phyloP scores from a whole-genome alignment of 1,140 invertebrate species.

The Ceratina australensis region DNA sequence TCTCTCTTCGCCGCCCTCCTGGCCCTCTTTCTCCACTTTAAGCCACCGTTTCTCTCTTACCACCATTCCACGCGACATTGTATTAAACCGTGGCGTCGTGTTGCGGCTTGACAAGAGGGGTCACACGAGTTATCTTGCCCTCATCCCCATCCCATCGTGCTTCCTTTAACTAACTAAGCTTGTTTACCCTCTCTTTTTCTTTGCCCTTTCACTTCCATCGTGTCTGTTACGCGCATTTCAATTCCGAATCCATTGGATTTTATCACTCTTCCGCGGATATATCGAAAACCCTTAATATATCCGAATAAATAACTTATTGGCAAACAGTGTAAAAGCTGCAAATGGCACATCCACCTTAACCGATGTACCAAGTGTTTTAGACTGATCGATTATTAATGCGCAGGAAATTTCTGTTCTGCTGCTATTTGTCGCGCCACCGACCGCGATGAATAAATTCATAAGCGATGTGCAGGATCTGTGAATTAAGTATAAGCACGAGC shows the following conservation, averaged over 20 bases:
- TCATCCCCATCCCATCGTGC: slow-evolving; percentile 5
- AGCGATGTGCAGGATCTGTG: too few species aligned
- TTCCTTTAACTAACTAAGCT: neutral
- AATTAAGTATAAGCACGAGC: too few species aligned
- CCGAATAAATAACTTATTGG: too few species aligned
- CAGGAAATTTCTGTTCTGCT: slow-evolving; percentile 21
- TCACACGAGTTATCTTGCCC: slow-evolving; percentile 46
- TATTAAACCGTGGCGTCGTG: slow-evolving; percentile 63
- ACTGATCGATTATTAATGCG: slow-evolving; percentile 35
- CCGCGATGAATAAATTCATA: slow-evolving; percentile 18
- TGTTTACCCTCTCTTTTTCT: neutral
- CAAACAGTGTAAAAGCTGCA: too few species aligned
- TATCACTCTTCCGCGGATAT: too few species aligned
- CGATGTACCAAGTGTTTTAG: slow-evolving; percentile 38
- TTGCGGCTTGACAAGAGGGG: slow-evolving; percentile 62
- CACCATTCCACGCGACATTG: slow-evolving; percentile 44
- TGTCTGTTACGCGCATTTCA: neutral
- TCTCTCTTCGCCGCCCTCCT: slow-evolving; percentile 36
- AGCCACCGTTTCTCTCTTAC: slow-evolving; percentile 39
- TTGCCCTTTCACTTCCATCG: neutral
- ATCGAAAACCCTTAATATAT: too few species aligned
- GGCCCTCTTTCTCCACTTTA: slow-evolving; percentile 17
- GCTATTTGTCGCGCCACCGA: slow-evolving; percentile 11
- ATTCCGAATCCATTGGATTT: slow-evolving; percentile 41
- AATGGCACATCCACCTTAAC: slow-evolving; percentile 59